phyloP scores from a whole-genome alignment of 2,888 invertebrate genomes.

The Cyrtodaria siliqua region DNA sequence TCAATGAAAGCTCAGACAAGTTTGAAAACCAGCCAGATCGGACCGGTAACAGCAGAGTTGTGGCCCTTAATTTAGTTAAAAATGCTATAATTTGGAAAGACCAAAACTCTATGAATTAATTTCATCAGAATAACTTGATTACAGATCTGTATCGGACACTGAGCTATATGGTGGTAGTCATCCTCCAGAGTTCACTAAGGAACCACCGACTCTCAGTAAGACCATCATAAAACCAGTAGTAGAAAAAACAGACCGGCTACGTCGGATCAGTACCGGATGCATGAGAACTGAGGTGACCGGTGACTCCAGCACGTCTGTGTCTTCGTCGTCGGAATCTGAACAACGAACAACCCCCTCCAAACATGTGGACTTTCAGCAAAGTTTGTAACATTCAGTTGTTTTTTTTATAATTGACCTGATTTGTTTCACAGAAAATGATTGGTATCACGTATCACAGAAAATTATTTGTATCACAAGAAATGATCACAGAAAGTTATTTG shows the following conservation, averaged over 20 bases:
- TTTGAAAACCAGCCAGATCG: too few relatives aligned
- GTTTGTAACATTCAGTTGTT: slow-evolving; percentile 28
- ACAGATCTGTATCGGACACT: slow-evolving; percentile 66
- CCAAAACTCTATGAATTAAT: too few relatives aligned
- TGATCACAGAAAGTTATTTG: too few relatives aligned
- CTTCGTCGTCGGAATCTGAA: slow-evolving; percentile 13
- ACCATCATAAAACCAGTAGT: slow-evolving; percentile 75
- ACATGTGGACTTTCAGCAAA: slow-evolving; percentile 59
- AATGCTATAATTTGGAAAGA: too few relatives aligned
- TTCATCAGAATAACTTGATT: too few relatives aligned
- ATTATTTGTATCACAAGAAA: too few relatives aligned
- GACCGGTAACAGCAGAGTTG: too few relatives aligned
- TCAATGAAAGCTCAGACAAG: too few relatives aligned
- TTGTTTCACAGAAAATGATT: too few relatives aligned
- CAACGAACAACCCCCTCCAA: slow-evolving; percentile 40
- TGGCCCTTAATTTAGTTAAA: too few relatives aligned
- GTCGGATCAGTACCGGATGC: slow-evolving; percentile 93
- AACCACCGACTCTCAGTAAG: slow-evolving; percentile 75
- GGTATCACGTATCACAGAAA: too few relatives aligned
- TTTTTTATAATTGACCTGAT: too few relatives aligned
- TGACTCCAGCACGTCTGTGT: slow-evolving; percentile 25
- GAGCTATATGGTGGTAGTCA: slow-evolving; percentile 71
- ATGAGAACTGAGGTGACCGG: slow-evolving; percentile 87
- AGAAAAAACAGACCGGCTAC: slow-evolving; percentile 83
- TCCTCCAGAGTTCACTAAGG: slow-evolving; percentile 78